A percentile compares a stretch with the other conserved stretches of the same genome.
These are phyloP conservation scores for Silurus aristotelis DNA, from an alignment of 2,797 vertebrate genomes.

Conservation along the genomic window DNA sequence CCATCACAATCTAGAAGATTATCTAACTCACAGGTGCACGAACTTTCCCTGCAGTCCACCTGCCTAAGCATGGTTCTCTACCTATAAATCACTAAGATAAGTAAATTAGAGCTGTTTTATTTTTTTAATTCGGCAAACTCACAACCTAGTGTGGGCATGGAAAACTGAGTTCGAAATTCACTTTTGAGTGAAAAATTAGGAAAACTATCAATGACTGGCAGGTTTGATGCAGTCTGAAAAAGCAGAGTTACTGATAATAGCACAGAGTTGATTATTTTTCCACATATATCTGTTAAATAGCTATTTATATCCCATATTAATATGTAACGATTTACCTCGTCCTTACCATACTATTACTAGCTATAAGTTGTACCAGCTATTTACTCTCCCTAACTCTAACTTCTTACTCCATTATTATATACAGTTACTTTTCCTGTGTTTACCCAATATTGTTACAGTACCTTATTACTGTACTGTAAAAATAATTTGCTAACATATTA, in stretches of 20 bases:
- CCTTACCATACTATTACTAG: not conserved
- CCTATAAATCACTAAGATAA: slow-evolving; percentile 50
- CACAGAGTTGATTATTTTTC: not conserved
- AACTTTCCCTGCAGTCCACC: slow-evolving; percentile 53
- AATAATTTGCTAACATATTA: not conserved
- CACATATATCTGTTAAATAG: not conserved
- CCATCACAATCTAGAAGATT: slow-evolving; percentile 74
- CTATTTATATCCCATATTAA: not conserved
- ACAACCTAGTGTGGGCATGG: not conserved
- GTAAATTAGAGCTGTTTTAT: not conserved
- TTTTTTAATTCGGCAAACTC: not conserved
- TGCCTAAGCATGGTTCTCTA: slow-evolving; percentile 53
- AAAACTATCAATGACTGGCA: not conserved
- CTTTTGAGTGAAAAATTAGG: not conserved
- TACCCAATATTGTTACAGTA: too few relatives aligned
- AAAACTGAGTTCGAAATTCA: not conserved
- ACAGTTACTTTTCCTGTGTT: not conserved
- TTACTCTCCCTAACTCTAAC: too few relatives aligned
- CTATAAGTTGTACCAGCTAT: not conserved
- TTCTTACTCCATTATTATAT: not conserved
- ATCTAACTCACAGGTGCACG: slow-evolving; percentile 54
- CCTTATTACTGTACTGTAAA: not conserved
- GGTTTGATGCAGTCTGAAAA: not conserved
- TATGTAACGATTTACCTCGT: not conserved
- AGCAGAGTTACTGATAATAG: not conserved